Evolutionary conservation across 2,113 vertebrate species (phyloP).

Genomic region (Aphyosemion australe): DNA sequence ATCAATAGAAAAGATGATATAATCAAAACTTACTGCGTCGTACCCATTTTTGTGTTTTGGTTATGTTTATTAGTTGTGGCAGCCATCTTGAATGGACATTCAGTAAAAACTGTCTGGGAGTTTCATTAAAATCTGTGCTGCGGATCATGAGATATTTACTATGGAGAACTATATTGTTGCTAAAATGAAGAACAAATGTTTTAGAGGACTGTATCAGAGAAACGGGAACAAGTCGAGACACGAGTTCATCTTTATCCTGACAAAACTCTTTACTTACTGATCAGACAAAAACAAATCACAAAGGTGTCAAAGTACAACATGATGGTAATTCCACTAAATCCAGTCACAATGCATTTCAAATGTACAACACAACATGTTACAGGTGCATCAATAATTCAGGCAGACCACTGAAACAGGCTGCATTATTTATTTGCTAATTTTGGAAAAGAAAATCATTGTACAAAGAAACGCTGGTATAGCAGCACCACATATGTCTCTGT

Average conservation of each 20-base stretch:
- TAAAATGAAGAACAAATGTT: background rate
- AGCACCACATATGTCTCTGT: background rate
- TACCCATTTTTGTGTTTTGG: too few relatives aligned
- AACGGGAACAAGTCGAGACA: too few relatives aligned
- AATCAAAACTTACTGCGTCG: too few relatives aligned
- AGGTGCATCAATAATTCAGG: constrained; percentile 44
- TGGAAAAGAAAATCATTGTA: constrained; percentile 3
- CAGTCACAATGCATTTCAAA: constrained; percentile 46
- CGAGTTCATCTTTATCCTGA: background rate
- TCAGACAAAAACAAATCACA: constrained; percentile 21
- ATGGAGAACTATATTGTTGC: too few relatives aligned
- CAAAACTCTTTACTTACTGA: background rate
- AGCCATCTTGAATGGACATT: too few relatives aligned
- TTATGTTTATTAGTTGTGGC: too few relatives aligned
- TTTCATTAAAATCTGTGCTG: too few relatives aligned
- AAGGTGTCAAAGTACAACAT: background rate
- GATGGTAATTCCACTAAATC: background rate
- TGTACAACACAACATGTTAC: constrained; percentile 26
- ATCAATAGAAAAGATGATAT: too few relatives aligned
- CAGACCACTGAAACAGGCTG: constrained; percentile 31
- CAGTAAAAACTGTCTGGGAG: too few relatives aligned
- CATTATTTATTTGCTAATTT: constrained; percentile 40
- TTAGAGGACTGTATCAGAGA: too few relatives aligned
- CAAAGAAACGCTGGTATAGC: constrained; percentile 24
- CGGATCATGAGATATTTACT: too few relatives aligned